Evolutionary conservation across 30 jellyfish, hydroid and myxozoan species (phyloP).

Genomic region (Aurelia sp.): DNA sequence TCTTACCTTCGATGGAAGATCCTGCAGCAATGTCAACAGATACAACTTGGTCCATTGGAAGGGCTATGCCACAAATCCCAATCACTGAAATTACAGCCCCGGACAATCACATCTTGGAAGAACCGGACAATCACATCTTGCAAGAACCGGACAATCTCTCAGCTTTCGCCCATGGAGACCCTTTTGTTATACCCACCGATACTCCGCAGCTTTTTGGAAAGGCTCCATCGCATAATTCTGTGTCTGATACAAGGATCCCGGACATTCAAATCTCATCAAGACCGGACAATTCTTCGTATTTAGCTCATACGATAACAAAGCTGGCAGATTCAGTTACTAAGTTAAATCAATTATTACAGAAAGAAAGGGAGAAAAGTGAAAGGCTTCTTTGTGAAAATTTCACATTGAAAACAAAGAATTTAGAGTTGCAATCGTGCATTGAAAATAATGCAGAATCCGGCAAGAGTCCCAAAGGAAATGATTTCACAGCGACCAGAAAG

Average conservation of each 20-base stretch:
- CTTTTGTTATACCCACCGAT: slow-evolving; percentile 7
- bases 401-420: too few species aligned
- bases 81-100: too few species aligned
- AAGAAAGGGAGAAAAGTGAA: slow-evolving; percentile 27
- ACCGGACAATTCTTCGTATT: neutral
- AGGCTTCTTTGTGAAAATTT: slow-evolving; percentile 35
- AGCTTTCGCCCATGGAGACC: slow-evolving; percentile 1
- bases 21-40: neutral
- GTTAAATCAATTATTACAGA: too few species aligned
- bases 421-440: slow-evolving; percentile 25
- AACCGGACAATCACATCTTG: too few species aligned
- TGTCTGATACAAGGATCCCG: slow-evolving; percentile 1
- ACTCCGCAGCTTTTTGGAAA: slow-evolving; percentile 22
- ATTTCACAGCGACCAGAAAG: slow-evolving; percentile 1
- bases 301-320: slow-evolving; percentile 22
- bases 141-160: too few species aligned
- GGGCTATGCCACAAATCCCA: too few species aligned
- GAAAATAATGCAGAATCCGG: neutral
- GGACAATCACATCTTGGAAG: too few species aligned
- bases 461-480: slow-evolving; percentile 24
- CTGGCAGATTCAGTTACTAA: too few species aligned
- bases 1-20: slow-evolving; percentile 21
- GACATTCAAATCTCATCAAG: too few species aligned
- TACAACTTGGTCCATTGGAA: too few species aligned
- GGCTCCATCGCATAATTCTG: slow-evolving; percentile 10